A percentile compares a stretch with the other conserved stretches of the same genome.
phyloP scores from a whole-genome alignment of 2,113 vertebrate species.

The Emydocephalus ijimae region DNA sequence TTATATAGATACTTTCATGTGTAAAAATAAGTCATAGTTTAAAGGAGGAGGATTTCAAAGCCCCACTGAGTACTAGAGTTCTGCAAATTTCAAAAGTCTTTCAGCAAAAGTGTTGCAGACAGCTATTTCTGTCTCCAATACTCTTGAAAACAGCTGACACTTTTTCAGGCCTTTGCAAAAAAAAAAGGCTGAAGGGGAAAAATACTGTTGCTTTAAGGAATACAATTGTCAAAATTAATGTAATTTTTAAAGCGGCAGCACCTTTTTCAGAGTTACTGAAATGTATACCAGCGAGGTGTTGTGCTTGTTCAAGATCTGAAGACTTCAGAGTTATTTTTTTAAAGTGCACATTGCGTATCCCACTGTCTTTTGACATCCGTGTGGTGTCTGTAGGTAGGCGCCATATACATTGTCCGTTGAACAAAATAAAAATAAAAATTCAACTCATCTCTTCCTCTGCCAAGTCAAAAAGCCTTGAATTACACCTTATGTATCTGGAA shows the following conservation, averaged over 20 bases:
- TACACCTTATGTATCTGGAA: not conserved
- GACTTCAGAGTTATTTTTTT: not conserved
- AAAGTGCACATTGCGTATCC: not conserved
- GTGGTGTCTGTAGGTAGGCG: not conserved
- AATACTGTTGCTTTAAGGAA: not conserved
- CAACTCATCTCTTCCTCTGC: not conserved
- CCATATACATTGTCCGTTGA: not conserved
- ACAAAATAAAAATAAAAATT: not conserved
- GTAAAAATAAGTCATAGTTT: not conserved
- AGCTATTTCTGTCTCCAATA: not conserved
- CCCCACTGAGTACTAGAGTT: not conserved
- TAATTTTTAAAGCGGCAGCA: not conserved
- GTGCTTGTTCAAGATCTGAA: not conserved
- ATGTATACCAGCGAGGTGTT: not conserved
- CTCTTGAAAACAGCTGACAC: not conserved
- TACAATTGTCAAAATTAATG: not conserved
- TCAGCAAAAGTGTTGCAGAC: not conserved
- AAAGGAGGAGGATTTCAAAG: not conserved
- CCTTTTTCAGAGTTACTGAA: not conserved
- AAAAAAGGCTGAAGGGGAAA: not conserved
- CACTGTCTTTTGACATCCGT: not conserved
- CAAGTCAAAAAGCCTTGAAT: not conserved
- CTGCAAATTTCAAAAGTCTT: not conserved
- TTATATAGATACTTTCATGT: not conserved
- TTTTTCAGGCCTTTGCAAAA: not conserved